Conservation (phyloP, 2,797 vertebrate species). For the Coreius guichenoti region DNA sequence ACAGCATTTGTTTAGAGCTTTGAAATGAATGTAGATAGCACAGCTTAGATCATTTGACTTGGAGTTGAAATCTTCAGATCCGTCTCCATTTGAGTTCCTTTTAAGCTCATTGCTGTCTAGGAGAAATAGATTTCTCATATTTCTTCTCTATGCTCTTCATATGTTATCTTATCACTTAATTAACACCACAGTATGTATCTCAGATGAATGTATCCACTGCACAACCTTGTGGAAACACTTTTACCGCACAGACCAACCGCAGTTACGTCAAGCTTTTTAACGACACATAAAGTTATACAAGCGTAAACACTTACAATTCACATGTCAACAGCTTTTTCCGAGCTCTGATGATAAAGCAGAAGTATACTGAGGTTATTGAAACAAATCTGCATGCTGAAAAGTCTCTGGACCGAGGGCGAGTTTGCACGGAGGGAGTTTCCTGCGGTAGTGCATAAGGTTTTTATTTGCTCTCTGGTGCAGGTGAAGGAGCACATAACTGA, state of each 20-base stretch:
- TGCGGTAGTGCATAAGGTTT: conserved; percentile 25
- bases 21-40: neutral
- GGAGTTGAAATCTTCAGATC: neutral
- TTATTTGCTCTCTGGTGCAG: conserved; percentile 48
- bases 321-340: conserved; percentile 16
- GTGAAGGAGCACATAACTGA: conserved; percentile 51
- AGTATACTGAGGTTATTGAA: conserved; percentile 32
- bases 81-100: neutral
- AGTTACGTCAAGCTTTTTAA: conserved; percentile 35
- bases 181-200: neutral
- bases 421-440: conserved; percentile 33
- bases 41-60: neutral
- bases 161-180: neutral
- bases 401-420: neutral
- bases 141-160: no score
- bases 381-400: conserved; percentile 29
- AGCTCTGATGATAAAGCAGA: conserved; percentile 22
- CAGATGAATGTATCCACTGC: conserved; percentile 1
- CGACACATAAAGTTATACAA: conserved; percentile 32
- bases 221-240: conserved; percentile 1
- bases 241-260: conserved; percentile 17
- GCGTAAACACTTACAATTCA: conserved; percentile 42
- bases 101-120: neutral
- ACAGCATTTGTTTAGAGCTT: neutral
- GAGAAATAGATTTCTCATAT: neutral